These are phyloP conservation scores for Oedothorax gibbosus DNA, from an alignment of 1,140 invertebrate species.

Conservation along the genomic window DNA sequence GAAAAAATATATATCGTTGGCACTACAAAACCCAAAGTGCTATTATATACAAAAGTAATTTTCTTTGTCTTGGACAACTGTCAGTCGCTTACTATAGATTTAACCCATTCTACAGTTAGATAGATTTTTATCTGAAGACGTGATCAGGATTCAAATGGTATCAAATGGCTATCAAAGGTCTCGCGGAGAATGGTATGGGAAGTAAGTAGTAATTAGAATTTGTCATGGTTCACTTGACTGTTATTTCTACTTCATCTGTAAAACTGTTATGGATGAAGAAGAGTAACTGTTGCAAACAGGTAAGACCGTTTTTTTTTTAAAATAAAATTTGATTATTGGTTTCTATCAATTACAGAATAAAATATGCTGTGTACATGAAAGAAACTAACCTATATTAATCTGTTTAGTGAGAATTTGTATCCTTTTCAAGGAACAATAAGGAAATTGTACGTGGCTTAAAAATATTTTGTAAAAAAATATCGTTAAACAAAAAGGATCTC, in stretches of 20 bases:
- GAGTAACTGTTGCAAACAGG: slow-evolving; percentile 32
- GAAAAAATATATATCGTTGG: slow-evolving; percentile 1
- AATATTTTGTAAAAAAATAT: no score
- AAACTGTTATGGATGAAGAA: slow-evolving; percentile 38
- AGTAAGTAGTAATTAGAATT: slow-evolving; percentile 52
- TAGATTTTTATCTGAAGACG: slow-evolving; percentile 46
- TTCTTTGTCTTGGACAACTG: slow-evolving; percentile 41
- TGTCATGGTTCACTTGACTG: slow-evolving; percentile 47
- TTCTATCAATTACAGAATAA: no score
- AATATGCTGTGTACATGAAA: no score
- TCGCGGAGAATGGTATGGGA: slow-evolving; percentile 16
- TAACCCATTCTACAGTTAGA: slow-evolving; percentile 50
- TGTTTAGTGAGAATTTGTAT: no score
- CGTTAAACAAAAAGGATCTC: no score
- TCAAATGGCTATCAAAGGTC: background rate
- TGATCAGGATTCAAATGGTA: slow-evolving; percentile 31
- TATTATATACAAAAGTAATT: slow-evolving; percentile 20
- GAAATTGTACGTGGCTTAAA: no score
- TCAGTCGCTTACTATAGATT: slow-evolving; percentile 11
- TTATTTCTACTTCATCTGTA: slow-evolving; percentile 21
- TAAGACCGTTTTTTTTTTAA: background rate
- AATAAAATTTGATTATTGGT: no score
- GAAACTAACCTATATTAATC: no score
- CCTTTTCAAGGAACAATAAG: no score
- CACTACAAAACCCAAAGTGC: slow-evolving; percentile 3